Percentiles rank a stretch among this genome's conserved stretches.
These are phyloP conservation scores for Propithecus perrieri DNA, from an alignment of 2,797 vertebrate species.

Conservation along the genomic window DNA sequence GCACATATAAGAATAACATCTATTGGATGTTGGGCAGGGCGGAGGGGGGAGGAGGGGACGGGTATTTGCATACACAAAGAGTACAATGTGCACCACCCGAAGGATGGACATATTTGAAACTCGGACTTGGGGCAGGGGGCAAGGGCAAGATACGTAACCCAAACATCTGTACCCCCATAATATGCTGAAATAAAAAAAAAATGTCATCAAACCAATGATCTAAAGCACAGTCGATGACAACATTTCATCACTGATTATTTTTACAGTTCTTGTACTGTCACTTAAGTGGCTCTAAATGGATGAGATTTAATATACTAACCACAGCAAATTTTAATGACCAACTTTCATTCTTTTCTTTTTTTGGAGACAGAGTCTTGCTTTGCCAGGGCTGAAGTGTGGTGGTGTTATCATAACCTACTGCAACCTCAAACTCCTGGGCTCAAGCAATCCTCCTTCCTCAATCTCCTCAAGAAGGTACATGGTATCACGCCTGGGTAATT, in stretches of 20 bases:
- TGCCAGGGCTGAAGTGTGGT: not conserved
- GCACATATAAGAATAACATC: no score
- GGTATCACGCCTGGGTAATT: not conserved
- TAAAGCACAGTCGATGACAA: not conserved
- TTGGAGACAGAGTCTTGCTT: not conserved
- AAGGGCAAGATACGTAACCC: no score
- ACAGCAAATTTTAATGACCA: not conserved
- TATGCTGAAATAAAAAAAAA: no score
- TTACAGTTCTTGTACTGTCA: not conserved
- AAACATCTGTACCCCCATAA: no score
- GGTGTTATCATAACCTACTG: not conserved
- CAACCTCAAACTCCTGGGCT: not conserved
- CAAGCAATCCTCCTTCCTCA: not conserved
- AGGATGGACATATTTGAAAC: no score
- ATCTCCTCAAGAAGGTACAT: not conserved
- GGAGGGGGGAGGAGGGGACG: no score
- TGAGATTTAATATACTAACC: not conserved
- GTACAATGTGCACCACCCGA: no score
- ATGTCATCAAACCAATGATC: not conserved
- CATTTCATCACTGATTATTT: not conserved
- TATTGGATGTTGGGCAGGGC: no score
- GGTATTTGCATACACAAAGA: no score
- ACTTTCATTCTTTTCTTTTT: not conserved
- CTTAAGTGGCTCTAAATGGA: not conserved
- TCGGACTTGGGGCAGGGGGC: no score